phyloP scores from a whole-genome alignment of 2,888 invertebrate species.

The Drosophila neutralis region DNA sequence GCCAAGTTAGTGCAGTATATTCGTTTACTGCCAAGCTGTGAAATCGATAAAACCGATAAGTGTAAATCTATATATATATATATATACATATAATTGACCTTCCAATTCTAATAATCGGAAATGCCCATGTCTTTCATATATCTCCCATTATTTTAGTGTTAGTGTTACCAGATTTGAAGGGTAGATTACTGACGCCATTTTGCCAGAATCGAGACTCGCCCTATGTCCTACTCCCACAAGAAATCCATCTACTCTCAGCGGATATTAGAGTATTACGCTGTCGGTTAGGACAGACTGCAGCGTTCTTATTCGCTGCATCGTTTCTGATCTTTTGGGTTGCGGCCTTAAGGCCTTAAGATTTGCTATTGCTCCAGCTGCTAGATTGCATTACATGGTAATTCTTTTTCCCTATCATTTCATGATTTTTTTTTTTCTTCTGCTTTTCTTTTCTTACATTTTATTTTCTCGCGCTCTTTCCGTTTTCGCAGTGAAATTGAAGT shows the following conservation, averaged over 20 bases:
- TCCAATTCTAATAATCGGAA: not conserved
- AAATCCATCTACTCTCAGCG: not conserved
- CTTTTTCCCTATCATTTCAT: conserved; percentile 19
- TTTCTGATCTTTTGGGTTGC: conserved; percentile 32
- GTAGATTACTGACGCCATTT: not conserved
- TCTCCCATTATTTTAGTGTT: not conserved
- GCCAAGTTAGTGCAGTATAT: not conserved
- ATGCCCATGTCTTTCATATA: not conserved
- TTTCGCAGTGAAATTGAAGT: conserved; percentile 70
- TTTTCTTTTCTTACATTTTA: conserved; percentile 41
- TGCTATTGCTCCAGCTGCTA: conserved; percentile 55
- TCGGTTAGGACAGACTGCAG: not conserved
- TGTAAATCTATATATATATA: not conserved
- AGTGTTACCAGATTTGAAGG: not conserved
- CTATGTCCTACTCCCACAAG: not conserved
- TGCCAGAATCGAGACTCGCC: not conserved
- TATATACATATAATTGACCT: too few species aligned
- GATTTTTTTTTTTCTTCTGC: conserved; percentile 10
- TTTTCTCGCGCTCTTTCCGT: conserved; percentile 51
- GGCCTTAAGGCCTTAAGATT: conserved; percentile 62
- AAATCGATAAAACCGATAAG: not conserved
- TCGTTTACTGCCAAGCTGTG: not conserved
- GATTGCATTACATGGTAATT: conserved; percentile 75
- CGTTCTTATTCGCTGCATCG: not conserved
- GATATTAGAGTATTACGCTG: not conserved